Conservation (phyloP, 2,888 invertebrate species). For the Drosophila prostipennis region DNA sequence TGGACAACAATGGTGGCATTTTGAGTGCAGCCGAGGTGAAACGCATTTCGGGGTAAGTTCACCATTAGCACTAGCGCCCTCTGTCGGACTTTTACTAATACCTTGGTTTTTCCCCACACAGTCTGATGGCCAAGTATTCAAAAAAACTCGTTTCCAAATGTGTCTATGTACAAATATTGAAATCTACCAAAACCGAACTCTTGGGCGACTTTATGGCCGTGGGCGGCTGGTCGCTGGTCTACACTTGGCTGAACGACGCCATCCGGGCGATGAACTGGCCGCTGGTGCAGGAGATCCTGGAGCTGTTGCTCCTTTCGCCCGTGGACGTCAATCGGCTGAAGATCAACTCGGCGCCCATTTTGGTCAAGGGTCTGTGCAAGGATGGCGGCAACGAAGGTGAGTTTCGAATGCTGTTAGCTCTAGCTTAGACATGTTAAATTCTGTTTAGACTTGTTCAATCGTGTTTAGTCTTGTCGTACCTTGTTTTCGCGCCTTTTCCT, state of each 20-base stretch:
- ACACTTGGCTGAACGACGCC: slow-evolving; percentile 95
- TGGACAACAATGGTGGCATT: slow-evolving; percentile 94
- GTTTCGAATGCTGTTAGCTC: slow-evolving; percentile 68
- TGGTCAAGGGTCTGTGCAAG: slow-evolving; percentile 94
- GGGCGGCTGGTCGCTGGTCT: slow-evolving; percentile 96
- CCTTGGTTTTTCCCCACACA: slow-evolving; percentile 76
- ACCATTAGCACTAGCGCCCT: slow-evolving; percentile 43
- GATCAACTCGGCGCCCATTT: slow-evolving; percentile 95
- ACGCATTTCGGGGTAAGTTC: slow-evolving; percentile 92
- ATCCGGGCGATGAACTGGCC: slow-evolving; percentile 93
- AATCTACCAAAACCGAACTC: slow-evolving; percentile 92
- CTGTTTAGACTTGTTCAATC: neutral
- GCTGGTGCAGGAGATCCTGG: slow-evolving; percentile 93
- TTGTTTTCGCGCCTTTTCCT: neutral
- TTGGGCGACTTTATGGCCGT: slow-evolving; percentile 94
- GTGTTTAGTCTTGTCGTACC: slow-evolving; percentile 4
- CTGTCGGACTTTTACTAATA: slow-evolving; percentile 33
- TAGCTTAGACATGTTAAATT: too few relatives aligned
- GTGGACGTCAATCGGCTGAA: slow-evolving; percentile 95
- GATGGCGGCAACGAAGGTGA: slow-evolving; percentile 92
- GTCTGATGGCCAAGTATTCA: slow-evolving; percentile 97
- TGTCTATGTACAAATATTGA: slow-evolving; percentile 96
- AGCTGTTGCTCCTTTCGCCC: slow-evolving; percentile 93
- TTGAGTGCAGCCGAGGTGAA: slow-evolving; percentile 94
- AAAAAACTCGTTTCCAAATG: slow-evolving; percentile 98